Conservation (phyloP, 2,113 vertebrate species). For the Gadus macrocephalus region DNA sequence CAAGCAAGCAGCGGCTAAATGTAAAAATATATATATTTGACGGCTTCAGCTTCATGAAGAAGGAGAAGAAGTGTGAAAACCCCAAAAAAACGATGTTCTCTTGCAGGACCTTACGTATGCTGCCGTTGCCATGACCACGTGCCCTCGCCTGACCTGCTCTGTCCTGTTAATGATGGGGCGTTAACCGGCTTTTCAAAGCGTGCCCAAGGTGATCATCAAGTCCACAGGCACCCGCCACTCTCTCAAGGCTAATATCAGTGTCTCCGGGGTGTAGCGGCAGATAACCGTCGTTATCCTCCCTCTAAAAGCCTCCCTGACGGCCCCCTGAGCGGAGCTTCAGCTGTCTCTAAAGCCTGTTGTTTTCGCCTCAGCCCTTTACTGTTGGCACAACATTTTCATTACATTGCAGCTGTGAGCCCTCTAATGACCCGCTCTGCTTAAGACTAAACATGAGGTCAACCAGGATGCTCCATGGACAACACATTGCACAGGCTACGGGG, state of each 20-base stretch:
- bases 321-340: constrained; percentile 50
- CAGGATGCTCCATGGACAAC: constrained; percentile 32
- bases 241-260: constrained; percentile 60
- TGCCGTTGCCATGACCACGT: constrained; percentile 5
- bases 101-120: not conserved
- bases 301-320: constrained; percentile 38
- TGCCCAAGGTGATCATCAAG: constrained; percentile 58
- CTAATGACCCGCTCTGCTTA: constrained; percentile 51
- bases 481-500: constrained; percentile 22
- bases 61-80: too few relatives aligned
- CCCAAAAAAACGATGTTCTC: too few relatives aligned
- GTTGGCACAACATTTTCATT: constrained; percentile 71
- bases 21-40: not conserved
- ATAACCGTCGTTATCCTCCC: constrained; percentile 64
- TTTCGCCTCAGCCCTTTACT: constrained; percentile 55
- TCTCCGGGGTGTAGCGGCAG: constrained; percentile 52
- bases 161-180: constrained; percentile 12
- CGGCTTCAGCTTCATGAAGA: too few relatives aligned
- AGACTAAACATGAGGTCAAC: constrained; percentile 64
- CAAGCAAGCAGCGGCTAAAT: too few relatives aligned
- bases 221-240: constrained; percentile 41
- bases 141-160: constrained; percentile 6
- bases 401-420: constrained; percentile 58
- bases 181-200: constrained; percentile 43
- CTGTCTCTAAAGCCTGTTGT: constrained; percentile 57